Evolutionary conservation across 2,113 vertebrate genomes (phyloP), one percentile per base, ranked within the genome.

Genomic region (Anseranas semipalmata): DNA sequence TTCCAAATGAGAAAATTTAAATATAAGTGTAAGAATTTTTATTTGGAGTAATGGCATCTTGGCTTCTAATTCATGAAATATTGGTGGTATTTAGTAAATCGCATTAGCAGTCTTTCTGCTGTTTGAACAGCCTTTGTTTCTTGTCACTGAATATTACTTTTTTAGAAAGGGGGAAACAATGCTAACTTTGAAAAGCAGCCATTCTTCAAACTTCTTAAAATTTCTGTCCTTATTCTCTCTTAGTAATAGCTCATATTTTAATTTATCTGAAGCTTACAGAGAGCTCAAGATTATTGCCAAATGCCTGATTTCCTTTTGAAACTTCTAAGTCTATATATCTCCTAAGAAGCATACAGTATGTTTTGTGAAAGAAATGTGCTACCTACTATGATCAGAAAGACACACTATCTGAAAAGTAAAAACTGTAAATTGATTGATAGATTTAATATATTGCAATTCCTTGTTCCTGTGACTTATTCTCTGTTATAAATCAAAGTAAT

Each of bases 1-100:
- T 93, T 90, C 46, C 89, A 45, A 90, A 39, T 53, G 41, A 22
- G 70, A 39, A 94, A 74, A 22, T 56, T 83, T 79, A 83, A 86
- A 94, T 89, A 41, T 10, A 78, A 92, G 46, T 24, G 84, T n/a
- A 78, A 3, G 4, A 76, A 28, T 52, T 85, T 65, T 75, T 67
- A 24, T 82, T 85, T 46, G 22, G 27, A 63, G 33, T 59, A 59
- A 78, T 37, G 45, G 13, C 17, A 65, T 82, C 41, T 92, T 53
- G 68, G 5, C 13, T 87, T 72, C 10, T n/a, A 28, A 70, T 52
- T 71, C 37, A 13, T 4, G 21, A 84, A 68, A 30, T 73, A 39
- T 11, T 53, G 17, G 12, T 84, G 43, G 28, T 58, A 62, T n/a
- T 81, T 84, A 63, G 33, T 46, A 94, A 87, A 18, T 60, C 4